Conservation (phyloP, 1,140 invertebrate genomes). For the Zophobas morio region DNA sequence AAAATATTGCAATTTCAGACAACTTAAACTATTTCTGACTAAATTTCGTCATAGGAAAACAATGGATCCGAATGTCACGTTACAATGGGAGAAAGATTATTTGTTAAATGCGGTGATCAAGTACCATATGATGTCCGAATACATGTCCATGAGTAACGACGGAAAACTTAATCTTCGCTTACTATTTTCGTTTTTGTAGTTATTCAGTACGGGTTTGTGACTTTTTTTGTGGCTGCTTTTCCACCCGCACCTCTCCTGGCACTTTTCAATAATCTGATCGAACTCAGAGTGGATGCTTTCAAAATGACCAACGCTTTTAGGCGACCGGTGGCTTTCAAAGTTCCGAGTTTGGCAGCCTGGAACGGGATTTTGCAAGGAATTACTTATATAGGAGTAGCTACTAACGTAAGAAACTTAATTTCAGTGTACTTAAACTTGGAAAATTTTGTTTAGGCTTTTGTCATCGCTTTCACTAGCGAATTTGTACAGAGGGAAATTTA, state of each 20-base stretch:
- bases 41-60: background rate
- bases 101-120: conserved; percentile 44
- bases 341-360: conserved; percentile 81
- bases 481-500: conserved; percentile 96
- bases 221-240: conserved; percentile 87
- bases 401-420: conserved; percentile 57
- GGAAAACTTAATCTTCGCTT: background rate
- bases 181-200: conserved; percentile 70
- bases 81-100: conserved; percentile 61
- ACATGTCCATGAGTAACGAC: conserved; percentile 58
- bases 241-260: conserved; percentile 86
- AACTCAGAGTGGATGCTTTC: conserved; percentile 83
- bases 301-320: conserved; percentile 82
- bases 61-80: background rate
- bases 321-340: conserved; percentile 78
- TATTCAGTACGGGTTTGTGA: conserved; percentile 88
- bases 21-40: background rate
- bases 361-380: conserved; percentile 58
- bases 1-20: background rate
- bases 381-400: conserved; percentile 57
- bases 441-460: conserved; percentile 82
- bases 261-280: conserved; percentile 85
- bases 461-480: conserved; percentile 98
- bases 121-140: conserved; percentile 56
- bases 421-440: background rate